Evolutionary conservation across 2,113 vertebrate species (phyloP).

Genomic region (Mystacornis crossleyi): DNA sequence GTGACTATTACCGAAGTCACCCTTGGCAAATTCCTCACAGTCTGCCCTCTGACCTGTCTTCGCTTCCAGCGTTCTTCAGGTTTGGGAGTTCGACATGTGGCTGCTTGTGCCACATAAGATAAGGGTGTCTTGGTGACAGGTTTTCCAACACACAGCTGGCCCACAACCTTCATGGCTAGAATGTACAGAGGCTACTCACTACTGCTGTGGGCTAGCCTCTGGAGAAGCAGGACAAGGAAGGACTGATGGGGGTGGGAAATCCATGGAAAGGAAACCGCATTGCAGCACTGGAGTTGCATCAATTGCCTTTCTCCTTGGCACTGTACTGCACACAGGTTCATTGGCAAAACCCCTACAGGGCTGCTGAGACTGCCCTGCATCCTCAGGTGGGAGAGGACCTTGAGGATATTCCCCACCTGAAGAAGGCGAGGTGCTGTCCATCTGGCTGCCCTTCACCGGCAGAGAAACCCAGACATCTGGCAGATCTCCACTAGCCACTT

Average conservation of each 20-base stretch:
- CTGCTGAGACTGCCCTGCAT: not conserved
- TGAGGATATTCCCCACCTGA: not conserved
- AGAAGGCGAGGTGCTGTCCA: not conserved
- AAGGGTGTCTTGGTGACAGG: not conserved
- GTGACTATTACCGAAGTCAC: not conserved
- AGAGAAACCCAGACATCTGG: not conserved
- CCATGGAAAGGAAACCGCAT: fast-evolving
- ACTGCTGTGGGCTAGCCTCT: not conserved
- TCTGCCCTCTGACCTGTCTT: not conserved
- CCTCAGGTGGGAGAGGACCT: not conserved
- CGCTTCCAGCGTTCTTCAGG: not conserved
- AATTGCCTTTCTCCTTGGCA: not conserved
- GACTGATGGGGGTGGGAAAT: not conserved
- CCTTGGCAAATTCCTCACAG: not conserved
- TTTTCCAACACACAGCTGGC: not conserved
- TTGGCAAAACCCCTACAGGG: fast-evolving
- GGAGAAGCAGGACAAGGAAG: not conserved
- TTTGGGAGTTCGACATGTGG: not conserved
- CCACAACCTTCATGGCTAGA: not conserved
- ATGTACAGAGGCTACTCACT: not conserved
- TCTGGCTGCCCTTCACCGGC: not conserved
- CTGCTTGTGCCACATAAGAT: not conserved
- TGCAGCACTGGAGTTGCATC: not conserved
- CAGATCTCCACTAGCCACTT: not conserved
- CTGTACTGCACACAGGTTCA: fast-evolving